Evolutionary conservation across 35 echinoderm and acorn worm species (phyloP).

Genomic region (Lytechinus pictus): DNA sequence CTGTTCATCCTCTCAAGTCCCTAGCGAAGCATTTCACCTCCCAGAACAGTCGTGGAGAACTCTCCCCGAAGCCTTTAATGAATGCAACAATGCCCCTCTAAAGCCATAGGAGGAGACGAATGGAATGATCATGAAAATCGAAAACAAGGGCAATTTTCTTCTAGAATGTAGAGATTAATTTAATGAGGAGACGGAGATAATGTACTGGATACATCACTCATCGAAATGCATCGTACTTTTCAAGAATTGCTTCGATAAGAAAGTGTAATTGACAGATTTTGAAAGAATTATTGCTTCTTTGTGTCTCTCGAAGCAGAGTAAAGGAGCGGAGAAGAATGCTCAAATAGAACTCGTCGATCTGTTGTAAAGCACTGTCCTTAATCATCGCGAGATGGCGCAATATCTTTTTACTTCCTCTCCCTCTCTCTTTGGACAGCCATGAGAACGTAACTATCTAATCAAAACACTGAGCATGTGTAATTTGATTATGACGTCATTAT

Average conservation of each 20-base stretch:
- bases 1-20: neutral
- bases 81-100: constrained; percentile 1
- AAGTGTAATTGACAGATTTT: neutral
- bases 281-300: neutral
- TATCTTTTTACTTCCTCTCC: neutral
- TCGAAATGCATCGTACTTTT: neutral
- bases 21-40: neutral
- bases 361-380: neutral
- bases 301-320: neutral
- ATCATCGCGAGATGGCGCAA: neutral
- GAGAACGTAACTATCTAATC: neutral
- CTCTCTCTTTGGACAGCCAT: neutral
- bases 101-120: neutral
- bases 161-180: neutral
- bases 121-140: neutral
- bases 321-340: neutral
- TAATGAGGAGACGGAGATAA: neutral
- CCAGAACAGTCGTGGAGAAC: neutral
- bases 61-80: neutral
- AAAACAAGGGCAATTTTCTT: neutral
- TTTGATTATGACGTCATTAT: neutral
- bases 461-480: neutral
- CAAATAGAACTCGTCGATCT: neutral
- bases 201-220: neutral
- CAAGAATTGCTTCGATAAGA: neutral